Evolutionary conservation across 2,888 invertebrate species (phyloP), one percentile per base, ranked within the genome.

Genomic region (Carabus problematicus): DNA sequence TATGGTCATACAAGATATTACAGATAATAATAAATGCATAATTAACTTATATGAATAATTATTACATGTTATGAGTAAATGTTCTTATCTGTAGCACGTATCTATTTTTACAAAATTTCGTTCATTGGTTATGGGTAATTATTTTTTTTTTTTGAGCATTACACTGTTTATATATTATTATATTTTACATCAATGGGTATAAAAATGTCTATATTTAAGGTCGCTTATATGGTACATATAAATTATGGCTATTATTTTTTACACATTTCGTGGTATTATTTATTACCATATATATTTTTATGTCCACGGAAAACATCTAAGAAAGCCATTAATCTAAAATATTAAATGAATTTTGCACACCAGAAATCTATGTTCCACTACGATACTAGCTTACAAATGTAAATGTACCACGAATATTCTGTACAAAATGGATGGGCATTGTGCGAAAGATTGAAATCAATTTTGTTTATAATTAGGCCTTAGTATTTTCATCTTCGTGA

Each of bases 121-220:
- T 18, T 52, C 29, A 29, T 6, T 29, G 29, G 29, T 29, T 29
- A 6, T 29, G 29, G 29, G 29, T 52, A 9, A 16, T 52, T 52
- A 12, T 14, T 16, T 9, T 12, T 49, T 49, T 49, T 9, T 14
- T n/a, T 52, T 52, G 52, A 52, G 52, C 52, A 52, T 52, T 52
- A 52, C 16, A 16, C 19, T 52, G 9, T 52, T 19, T 12, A 18
- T 52, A 6, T 8, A 16, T 52, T 52, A 18, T 12, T 16, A 52
- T 59, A 59, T 59, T 14, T 59, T 42, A 40, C 41, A 42, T n/a
- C 59, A 40, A 42, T 41, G 42, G 59, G 59, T 59, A 59, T 59
- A 59, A 59, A 59, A 59, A 59, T 59, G 59, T 59, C 29, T 59
- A 43, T 59, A 59, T 42, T 59, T 59, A 14, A 59, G 41, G 41